Evolutionary conservation across 2,888 invertebrate genomes (phyloP).

Genomic region (Beris morrisii): DNA sequence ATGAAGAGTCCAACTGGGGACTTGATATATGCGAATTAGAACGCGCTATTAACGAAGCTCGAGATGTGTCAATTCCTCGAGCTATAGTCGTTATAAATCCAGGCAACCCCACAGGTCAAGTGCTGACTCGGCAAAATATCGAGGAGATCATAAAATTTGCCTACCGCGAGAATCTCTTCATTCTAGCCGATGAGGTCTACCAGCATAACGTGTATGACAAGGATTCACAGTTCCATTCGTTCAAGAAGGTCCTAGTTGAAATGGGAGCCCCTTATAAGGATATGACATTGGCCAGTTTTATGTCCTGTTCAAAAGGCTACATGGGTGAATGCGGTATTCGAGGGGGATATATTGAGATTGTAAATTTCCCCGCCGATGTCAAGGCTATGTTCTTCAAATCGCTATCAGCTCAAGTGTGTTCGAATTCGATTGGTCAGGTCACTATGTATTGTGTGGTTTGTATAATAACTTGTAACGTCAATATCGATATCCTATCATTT

Average conservation of each 20-base stretch:
- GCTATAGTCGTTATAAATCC: constrained; percentile 96
- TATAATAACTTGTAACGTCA: neutral
- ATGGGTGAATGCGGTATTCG: constrained; percentile 94
- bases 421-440: constrained; percentile 88
- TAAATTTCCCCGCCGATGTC: constrained; percentile 83
- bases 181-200: constrained; percentile 95
- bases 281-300: constrained; percentile 92
- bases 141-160: constrained; percentile 91
- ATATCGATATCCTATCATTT: constrained; percentile 16
- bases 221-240: constrained; percentile 86
- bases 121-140: constrained; percentile 86
- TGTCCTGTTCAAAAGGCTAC: constrained; percentile 96
- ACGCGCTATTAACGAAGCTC: constrained; percentile 69
- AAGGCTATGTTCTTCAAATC: constrained; percentile 83
- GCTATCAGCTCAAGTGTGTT: constrained; percentile 92
- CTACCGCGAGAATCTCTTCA: constrained; percentile 75
- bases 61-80: constrained; percentile 67
- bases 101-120: constrained; percentile 97
- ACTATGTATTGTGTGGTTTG: constrained; percentile 84
- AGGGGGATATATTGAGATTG: constrained; percentile 91
- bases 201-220: constrained; percentile 95
- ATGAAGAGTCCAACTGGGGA: constrained; percentile 88
- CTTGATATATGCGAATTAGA: constrained; percentile 78
- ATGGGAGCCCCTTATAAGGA: constrained; percentile 82
- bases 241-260: constrained; percentile 90